phyloP scores from a whole-genome alignment of 2,113 vertebrate genomes.

The Fulica atra region DNA sequence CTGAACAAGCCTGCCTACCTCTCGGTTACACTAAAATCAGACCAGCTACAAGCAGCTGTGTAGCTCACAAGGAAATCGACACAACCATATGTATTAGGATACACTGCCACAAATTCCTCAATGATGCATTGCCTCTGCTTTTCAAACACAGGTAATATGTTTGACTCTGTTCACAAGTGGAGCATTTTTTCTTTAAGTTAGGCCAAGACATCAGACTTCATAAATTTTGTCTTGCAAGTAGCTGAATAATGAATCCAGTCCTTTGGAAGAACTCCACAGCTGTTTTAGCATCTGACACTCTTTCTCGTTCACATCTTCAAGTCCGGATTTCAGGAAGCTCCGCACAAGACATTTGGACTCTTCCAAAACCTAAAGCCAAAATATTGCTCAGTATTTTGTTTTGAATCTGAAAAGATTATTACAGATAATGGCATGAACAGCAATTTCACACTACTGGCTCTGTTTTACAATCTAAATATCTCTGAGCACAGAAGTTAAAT shows the following conservation, averaged over 20 bases:
- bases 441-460: background rate
- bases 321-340: conserved; percentile 88
- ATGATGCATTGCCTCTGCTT: conserved; percentile 45
- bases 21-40: conserved; percentile 66
- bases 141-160: conserved; percentile 24
- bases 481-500: background rate
- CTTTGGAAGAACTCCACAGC: conserved; percentile 96
- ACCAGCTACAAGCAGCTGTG: conserved; percentile 66
- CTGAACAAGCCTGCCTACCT: conserved; percentile 47
- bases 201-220: conserved; percentile 81
- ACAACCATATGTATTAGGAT: conserved; percentile 66
- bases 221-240: conserved; percentile 93
- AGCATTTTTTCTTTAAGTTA: background rate
- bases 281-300: conserved; percentile 96
- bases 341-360: conserved; percentile 95
- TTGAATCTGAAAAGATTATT: background rate
- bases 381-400: background rate
- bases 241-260: conserved; percentile 93
- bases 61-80: conserved; percentile 68
- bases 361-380: conserved; percentile 86
- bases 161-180: conserved; percentile 30
- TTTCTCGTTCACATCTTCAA: conserved; percentile 95
- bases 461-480: background rate
- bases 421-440: accelerated
- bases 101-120: conserved; percentile 68